Conservation (phyloP, 2,797 vertebrate genomes). For the Hydrocynus forskahlii region DNA sequence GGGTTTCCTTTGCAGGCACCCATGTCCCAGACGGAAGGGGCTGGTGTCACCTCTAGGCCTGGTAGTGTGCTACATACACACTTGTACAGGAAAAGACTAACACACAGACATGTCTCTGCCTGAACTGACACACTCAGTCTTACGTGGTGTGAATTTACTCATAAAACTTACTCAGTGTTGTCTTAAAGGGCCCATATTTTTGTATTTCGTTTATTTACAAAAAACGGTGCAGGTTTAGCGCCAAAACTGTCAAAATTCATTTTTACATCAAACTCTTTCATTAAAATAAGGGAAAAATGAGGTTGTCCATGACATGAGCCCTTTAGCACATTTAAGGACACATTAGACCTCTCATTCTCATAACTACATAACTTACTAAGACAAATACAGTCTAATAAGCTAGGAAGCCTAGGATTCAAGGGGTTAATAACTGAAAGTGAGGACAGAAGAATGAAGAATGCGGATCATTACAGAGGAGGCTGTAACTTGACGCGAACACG, state of each 20-base stretch:
- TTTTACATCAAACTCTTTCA: too few relatives aligned
- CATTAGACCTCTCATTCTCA: background rate
- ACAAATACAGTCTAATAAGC: background rate
- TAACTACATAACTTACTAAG: background rate
- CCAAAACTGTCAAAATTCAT: background rate
- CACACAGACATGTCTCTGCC: background rate
- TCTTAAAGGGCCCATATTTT: background rate
- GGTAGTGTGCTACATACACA: conserved; percentile 30
- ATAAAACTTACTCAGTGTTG: background rate
- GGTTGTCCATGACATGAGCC: too few relatives aligned
- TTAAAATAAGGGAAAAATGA: too few relatives aligned
- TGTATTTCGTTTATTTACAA: too few relatives aligned
- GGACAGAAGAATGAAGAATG: background rate
- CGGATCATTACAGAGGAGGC: background rate
- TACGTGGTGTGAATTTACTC: background rate
- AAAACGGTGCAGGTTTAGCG: too few relatives aligned
- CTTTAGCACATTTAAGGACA: too few relatives aligned
- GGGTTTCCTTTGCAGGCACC: conserved; percentile 61
- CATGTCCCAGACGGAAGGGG: conserved; percentile 49
- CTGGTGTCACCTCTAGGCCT: conserved; percentile 17
- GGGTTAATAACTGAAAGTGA: background rate
- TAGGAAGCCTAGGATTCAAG: background rate
- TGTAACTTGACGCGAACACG: background rate
- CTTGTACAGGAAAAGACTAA: conserved; percentile 34
- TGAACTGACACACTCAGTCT: background rate